Percentiles rank a stretch among this genome's conserved stretches.
phyloP scores from a whole-genome alignment of 2,797 vertebrate genomes.

The Bovichtus diacanthus region DNA sequence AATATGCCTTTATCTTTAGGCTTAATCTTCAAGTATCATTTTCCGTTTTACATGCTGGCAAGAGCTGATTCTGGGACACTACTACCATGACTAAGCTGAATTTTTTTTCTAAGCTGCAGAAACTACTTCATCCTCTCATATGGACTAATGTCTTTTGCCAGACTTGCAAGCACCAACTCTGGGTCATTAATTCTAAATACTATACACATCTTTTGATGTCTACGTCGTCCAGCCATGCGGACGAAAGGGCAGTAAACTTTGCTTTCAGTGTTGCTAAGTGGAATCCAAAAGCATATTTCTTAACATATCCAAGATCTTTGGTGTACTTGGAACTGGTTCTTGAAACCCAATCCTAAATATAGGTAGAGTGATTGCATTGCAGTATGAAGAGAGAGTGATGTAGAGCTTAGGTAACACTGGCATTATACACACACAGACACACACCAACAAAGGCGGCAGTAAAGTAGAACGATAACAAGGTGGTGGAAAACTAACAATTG shows the following conservation, averaged over 20 bases:
- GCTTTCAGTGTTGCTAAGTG: neutral
- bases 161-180: neutral
- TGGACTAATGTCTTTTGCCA: neutral
- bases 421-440: neutral
- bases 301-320: neutral
- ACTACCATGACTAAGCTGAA: neutral
- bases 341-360: neutral
- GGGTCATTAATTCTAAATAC: neutral
- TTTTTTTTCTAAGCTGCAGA: neutral
- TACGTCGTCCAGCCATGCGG: neutral
- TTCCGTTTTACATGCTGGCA: neutral
- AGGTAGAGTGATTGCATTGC: neutral
- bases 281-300: neutral
- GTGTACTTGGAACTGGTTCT: neutral
- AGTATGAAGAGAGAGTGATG: conserved; percentile 16
- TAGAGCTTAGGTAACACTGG: neutral
- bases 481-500: conserved; percentile 2
- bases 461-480: conserved; percentile 5
- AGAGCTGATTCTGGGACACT: neutral
- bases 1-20: neutral
- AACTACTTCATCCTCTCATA: neutral
- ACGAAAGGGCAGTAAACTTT: neutral
- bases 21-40: neutral
- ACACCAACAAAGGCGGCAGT: neutral
- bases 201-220: neutral